These are phyloP conservation scores for Drosophila varians DNA, from an alignment of 1,140 invertebrate species.

Conservation along the genomic window DNA sequence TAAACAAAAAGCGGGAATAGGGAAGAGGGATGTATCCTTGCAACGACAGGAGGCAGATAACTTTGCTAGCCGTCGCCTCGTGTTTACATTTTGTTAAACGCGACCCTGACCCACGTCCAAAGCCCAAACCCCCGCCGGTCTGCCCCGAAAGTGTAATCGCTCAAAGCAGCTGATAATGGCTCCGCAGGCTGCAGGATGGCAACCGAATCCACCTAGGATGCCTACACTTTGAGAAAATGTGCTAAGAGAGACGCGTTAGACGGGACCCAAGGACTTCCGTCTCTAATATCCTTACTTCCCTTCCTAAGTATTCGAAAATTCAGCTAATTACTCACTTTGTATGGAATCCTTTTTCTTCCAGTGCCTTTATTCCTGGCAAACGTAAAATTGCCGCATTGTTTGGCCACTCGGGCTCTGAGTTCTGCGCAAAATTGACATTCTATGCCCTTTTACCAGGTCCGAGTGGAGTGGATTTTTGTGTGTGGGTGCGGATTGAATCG, in stretches of 20 bases:
- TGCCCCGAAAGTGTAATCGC: slow-evolving; percentile 48
- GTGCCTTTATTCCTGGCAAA: slow-evolving; percentile 19
- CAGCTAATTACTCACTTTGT: neutral
- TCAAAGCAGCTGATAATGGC: slow-evolving; percentile 75
- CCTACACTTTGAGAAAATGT: slow-evolving; percentile 1
- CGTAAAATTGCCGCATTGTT: slow-evolving; percentile 50
- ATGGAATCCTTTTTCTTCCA: neutral
- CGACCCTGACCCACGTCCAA: slow-evolving; percentile 61
- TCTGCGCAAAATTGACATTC: slow-evolving; percentile 60
- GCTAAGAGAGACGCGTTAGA: neutral
- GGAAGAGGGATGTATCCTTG: slow-evolving; percentile 2
- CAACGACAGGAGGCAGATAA: slow-evolving; percentile 48
- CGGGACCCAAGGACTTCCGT: no score
- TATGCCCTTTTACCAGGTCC: slow-evolving; percentile 51
- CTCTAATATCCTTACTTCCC: neutral
- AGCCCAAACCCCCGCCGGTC: neutral
- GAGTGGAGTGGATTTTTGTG: slow-evolving; percentile 23
- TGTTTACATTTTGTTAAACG: slow-evolving; percentile 74
- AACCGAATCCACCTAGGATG: neutral
- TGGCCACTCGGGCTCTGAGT: slow-evolving; percentile 13
- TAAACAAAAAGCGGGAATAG: neutral
- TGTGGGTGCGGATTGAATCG: neutral
- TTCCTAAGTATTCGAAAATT: no score
- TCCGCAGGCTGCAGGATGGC: slow-evolving; percentile 23
- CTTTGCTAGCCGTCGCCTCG: slow-evolving; percentile 32